A percentile compares a stretch with the other conserved stretches of the same genome.
Conservation (phyloP, 1,140 invertebrate species). For the Muscidifurax raptorellus region DNA sequence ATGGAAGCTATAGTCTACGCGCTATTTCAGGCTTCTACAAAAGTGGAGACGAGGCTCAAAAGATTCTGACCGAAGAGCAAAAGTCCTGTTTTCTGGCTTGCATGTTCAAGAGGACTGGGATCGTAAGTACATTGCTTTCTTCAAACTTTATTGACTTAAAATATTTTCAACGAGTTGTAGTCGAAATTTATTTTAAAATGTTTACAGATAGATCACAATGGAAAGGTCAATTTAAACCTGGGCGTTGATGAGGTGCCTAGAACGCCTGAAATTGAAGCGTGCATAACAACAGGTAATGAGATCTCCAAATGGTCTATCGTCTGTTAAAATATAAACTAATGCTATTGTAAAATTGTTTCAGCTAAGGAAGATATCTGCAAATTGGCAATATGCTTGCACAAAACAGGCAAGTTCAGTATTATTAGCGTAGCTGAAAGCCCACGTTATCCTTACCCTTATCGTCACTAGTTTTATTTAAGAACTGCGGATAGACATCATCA, state of each 20-base stretch:
- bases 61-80: conserved; percentile 10
- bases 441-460: not conserved
- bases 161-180: too few species aligned
- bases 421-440: not conserved
- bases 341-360: not conserved
- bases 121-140: conserved; percentile 31
- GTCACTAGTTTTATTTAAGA: not conserved
- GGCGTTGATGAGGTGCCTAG: not conserved
- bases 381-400: conserved; percentile 34
- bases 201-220: not conserved
- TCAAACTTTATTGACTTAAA: too few species aligned
- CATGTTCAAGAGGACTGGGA: conserved; percentile 59
- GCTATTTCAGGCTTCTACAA: not conserved
- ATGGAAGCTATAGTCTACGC: not conserved
- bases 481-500: too few species aligned
- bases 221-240: not conserved
- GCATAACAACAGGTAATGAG: not conserved
- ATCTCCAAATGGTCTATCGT: not conserved
- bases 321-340: too few species aligned
- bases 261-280: not conserved
- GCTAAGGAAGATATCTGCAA: conserved; percentile 32
- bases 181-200: not conserved
- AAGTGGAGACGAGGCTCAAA: conserved; percentile 3
- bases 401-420: conserved; percentile 3
- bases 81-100: conserved; percentile 42